phyloP scores from a whole-genome alignment of 2,113 vertebrate genomes.

The Zingel zingel region DNA sequence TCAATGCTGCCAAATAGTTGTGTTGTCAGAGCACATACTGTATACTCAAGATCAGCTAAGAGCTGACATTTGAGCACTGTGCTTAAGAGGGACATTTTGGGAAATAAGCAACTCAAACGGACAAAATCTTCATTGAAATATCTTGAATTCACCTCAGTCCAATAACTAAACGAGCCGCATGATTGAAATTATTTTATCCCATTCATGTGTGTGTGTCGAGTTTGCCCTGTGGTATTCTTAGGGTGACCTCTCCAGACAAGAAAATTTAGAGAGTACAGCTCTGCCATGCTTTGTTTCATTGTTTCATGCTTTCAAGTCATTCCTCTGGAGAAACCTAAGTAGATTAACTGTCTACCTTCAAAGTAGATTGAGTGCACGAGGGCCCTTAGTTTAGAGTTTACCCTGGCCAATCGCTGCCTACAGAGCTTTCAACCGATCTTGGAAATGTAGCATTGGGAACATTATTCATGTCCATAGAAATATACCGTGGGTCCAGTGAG shows the following conservation, averaged over 20 bases:
- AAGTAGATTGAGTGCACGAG: background rate
- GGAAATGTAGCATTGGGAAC: background rate
- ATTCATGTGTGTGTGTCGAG: background rate
- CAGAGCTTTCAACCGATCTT: conserved; percentile 1
- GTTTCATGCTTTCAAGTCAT: too few species aligned
- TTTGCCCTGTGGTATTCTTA: background rate
- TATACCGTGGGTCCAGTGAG: background rate
- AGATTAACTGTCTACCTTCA: conserved; percentile 8
- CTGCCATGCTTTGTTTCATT: conserved; percentile 10
- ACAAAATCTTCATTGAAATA: too few species aligned
- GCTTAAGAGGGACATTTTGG: too few species aligned
- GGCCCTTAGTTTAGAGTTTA: background rate
- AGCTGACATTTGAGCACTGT: background rate
- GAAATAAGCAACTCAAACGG: too few species aligned
- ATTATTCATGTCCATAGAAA: background rate
- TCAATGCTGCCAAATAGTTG: background rate
- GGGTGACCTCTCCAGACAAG: conserved; percentile 4
- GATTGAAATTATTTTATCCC: background rate
- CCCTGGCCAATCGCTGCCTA: background rate
- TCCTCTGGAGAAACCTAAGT: conserved; percentile 1
- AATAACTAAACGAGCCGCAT: background rate
- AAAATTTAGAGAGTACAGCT: background rate
- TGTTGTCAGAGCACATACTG: background rate
- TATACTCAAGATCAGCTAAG: background rate
- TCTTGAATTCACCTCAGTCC: too few species aligned